Percentiles rank a stretch among this genome's conserved stretches.
Conservation (phyloP, 2,797 vertebrate genomes). For the Cercopithecus mitis region DNA sequence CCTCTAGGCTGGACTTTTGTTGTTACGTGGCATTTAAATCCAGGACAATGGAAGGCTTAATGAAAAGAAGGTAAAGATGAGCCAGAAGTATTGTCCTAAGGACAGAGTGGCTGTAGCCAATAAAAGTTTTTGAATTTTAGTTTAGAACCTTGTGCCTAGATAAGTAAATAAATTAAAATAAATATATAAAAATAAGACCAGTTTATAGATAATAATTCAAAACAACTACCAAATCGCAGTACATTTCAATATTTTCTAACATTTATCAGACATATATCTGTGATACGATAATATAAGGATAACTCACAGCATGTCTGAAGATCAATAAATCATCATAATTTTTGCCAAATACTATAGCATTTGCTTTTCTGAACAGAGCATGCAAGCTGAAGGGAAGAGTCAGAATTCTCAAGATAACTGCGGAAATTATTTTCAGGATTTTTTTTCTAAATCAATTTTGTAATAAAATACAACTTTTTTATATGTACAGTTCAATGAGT, state of each 20-base stretch:
- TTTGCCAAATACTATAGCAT: background rate
- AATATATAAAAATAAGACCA: conserved; percentile 26
- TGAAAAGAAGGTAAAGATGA: background rate
- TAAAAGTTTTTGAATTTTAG: background rate
- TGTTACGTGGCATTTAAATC: background rate
- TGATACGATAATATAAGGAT: background rate
- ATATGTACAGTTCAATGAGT: no score
- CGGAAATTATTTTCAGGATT: background rate
- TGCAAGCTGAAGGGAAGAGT: background rate
- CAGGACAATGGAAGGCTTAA: background rate
- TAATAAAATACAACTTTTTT: background rate
- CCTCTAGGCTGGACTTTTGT: background rate
- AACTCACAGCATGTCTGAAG: background rate
- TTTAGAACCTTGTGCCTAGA: background rate
- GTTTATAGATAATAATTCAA: background rate
- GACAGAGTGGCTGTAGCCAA: background rate
- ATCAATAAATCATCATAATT: background rate
- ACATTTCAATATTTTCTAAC: background rate
- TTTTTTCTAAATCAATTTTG: background rate
- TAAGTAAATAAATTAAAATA: conserved; percentile 39
- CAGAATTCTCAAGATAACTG: background rate
- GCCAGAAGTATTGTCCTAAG: background rate
- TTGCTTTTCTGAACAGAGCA: background rate
- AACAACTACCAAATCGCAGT: background rate
- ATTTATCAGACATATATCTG: background rate